Evolutionary conservation across 2,113 vertebrate genomes (phyloP).

Genomic region (Nematolebias whitei): DNA sequence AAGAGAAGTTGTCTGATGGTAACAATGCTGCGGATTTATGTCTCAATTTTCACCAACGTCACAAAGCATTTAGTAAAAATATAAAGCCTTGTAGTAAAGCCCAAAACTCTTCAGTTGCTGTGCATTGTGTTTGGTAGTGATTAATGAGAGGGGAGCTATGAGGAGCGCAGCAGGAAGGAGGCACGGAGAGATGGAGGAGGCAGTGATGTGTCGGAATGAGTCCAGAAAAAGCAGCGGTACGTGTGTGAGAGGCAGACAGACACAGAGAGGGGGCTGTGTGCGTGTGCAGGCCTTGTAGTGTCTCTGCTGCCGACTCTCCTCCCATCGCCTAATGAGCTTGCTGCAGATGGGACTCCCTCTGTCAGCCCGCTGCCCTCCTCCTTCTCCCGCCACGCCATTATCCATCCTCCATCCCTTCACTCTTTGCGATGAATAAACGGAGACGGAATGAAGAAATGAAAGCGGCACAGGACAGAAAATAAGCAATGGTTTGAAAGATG

Average conservation of each 20-base stretch:
- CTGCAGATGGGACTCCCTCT: slow-evolving; percentile 73
- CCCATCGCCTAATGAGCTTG: slow-evolving; percentile 67
- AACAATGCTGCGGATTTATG: slow-evolving; percentile 49
- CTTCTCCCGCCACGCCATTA: slow-evolving; percentile 31
- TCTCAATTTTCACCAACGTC: slow-evolving; percentile 48
- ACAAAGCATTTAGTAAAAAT: slow-evolving; percentile 46
- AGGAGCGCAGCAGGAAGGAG: slow-evolving; percentile 29
- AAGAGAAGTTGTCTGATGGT: slow-evolving; percentile 27
- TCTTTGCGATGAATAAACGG: slow-evolving; percentile 33
- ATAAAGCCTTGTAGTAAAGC: slow-evolving; percentile 46
- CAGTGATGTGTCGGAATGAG: slow-evolving; percentile 48
- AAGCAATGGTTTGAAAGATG: slow-evolving; percentile 21
- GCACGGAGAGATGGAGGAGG: slow-evolving; percentile 20
- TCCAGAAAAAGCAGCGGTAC: slow-evolving; percentile 45
- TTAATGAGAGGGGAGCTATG: slow-evolving; percentile 57
- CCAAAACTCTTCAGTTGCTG: slow-evolving; percentile 45
- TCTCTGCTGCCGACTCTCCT: slow-evolving; percentile 47
- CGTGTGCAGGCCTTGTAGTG: slow-evolving; percentile 46
- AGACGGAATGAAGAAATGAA: slow-evolving; percentile 5
- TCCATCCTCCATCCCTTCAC: slow-evolving; percentile 25
- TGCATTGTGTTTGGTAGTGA: slow-evolving; percentile 55
- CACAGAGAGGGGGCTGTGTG: slow-evolving; percentile 12
- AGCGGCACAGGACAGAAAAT: slow-evolving; percentile 11
- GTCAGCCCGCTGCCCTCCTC: slow-evolving; percentile 48
- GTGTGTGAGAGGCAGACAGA: slow-evolving; percentile 27